Percentiles rank a stretch among this genome's conserved stretches.
These are phyloP conservation scores for Periophthalmus modestus DNA, from an alignment of 2,113 vertebrate species.

Conservation along the genomic window DNA sequence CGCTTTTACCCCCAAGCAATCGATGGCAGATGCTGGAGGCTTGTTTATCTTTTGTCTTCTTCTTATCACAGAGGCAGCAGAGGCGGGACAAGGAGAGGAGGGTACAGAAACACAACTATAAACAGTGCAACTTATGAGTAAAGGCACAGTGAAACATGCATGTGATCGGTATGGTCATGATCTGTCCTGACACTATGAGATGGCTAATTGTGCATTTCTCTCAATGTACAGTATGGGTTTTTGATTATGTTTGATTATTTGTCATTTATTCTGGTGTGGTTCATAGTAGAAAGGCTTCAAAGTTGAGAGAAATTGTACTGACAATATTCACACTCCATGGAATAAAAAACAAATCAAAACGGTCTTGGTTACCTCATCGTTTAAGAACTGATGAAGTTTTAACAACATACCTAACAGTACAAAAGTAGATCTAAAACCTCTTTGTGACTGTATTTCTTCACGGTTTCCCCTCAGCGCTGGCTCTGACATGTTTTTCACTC, in stretches of 20 bases:
- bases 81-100: conserved; percentile 16
- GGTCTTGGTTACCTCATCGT: background rate
- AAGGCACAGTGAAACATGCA: background rate
- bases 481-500: conserved; percentile 35
- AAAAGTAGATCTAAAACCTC: conserved; percentile 1
- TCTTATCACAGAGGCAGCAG: conserved; percentile 66
- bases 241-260: no score
- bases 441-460: conserved; percentile 21
- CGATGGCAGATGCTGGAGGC: conserved; percentile 65
- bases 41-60: conserved; percentile 73
- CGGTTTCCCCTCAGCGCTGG: conserved; percentile 18
- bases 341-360: no score
- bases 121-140: conserved; percentile 37
- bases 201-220: no score
- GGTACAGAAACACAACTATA: background rate
- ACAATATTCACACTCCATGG: no score
- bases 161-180: background rate
- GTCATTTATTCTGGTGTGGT: no score
- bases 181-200: no score
- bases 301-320: no score
- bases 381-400: background rate
- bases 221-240: no score
- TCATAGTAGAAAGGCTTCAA: no score
- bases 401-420: background rate
- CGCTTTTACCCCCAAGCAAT: conserved; percentile 68